Conservation (phyloP, 2,797 vertebrate species). For the Melopsittacus undulatus region DNA sequence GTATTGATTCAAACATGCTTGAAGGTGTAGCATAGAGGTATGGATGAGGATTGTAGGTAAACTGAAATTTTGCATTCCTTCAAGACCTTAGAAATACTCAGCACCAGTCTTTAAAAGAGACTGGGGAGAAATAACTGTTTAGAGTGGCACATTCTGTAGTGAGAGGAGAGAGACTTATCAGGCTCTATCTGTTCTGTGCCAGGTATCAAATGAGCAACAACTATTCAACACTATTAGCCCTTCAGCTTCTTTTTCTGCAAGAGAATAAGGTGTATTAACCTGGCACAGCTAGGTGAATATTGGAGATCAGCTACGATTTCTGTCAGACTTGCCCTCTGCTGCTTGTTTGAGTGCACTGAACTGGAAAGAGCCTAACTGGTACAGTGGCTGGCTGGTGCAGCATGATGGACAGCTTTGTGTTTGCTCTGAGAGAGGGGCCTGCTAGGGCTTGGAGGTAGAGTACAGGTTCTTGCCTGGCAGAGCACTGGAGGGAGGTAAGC, state of each 20-base stretch:
- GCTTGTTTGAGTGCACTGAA: background rate
- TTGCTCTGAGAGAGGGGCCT: rapidly evolving
- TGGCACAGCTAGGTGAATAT: background rate
- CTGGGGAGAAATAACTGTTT: background rate
- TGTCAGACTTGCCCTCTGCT: background rate
- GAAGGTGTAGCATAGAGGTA: background rate
- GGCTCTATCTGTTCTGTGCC: background rate
- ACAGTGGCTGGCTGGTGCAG: rapidly evolving
- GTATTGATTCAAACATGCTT: background rate
- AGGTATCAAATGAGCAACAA: background rate
- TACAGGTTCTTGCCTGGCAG: background rate
- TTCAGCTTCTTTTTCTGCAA: background rate
- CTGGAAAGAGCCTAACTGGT: background rate
- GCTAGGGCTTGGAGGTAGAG: background rate
- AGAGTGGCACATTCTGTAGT: background rate
- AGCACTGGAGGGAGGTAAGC: background rate
- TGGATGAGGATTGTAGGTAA: background rate
- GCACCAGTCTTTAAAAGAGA: background rate
- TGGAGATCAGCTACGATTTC: background rate
- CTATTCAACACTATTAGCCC: background rate
- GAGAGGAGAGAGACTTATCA: background rate
- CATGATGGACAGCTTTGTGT: background rate
- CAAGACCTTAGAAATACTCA: background rate
- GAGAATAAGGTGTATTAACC: background rate
- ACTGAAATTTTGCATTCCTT: background rate